Percentiles rank a stretch among this genome's conserved stretches.
Evolutionary conservation across 2,113 vertebrate genomes (phyloP).

Genomic region (Daphoenositta chrysoptera): DNA sequence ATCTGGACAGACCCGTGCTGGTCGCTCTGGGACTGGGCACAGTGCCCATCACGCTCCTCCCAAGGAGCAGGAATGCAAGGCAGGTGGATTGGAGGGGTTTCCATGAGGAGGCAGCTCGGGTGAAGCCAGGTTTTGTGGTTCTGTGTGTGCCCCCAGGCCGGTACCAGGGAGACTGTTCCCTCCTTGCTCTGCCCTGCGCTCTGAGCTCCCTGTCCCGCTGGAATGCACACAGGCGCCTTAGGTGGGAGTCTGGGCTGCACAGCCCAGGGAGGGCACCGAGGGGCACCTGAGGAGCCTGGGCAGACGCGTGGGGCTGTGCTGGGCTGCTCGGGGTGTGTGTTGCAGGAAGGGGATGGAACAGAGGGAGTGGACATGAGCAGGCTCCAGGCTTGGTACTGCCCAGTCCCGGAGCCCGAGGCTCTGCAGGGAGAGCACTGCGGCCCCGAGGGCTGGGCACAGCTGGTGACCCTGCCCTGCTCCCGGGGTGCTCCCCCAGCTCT

Average conservation of each 20-base stretch:
- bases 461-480: not conserved
- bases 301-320: not conserved
- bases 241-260: not conserved
- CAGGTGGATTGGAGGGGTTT: not conserved
- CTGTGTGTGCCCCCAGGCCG: not conserved
- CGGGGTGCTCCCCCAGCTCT: not conserved
- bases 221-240: not conserved
- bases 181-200: fast-evolving
- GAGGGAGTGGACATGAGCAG: no score
- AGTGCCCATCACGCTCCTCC: fast-evolving
- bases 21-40: not conserved
- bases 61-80: not conserved
- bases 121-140: not conserved
- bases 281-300: not conserved
- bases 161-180: not conserved
- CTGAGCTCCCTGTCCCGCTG: not conserved
- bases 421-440: not conserved
- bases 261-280: not conserved
- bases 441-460: not conserved
- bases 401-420: not conserved
- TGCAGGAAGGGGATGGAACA: not conserved
- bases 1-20: not conserved
- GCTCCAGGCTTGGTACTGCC: not conserved
- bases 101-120: not conserved
- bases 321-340: not conserved